Conservation (phyloP, 2,113 vertebrate genomes). For the human region GRCh38 chr19:45522501-45523000, state of each 20-base stretch:
- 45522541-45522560: conserved; percentile 90
- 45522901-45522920: background rate
- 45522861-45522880: fast-evolving
- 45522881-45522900: background rate
- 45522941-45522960: background rate
- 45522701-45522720: conserved; percentile 74
- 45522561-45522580: conserved; percentile 92
- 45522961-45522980: background rate
- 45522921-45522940: background rate
- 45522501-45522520: conserved; percentile 72
- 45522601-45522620: background rate
- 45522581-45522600: conserved; percentile 78
- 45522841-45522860: background rate
- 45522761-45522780: conserved; percentile 84
- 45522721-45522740: conserved; percentile 82
- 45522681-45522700: background rate
- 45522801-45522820: conserved; percentile 94
- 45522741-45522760: conserved; percentile 81
- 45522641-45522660: background rate
- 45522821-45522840: background rate
- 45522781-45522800: conserved; percentile 95
- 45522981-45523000: background rate
- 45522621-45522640: background rate
- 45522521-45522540: conserved; percentile 82
- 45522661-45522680: background rate